Percentiles rank a stretch among this genome's conserved stretches.
Evolutionary conservation across 1,140 invertebrate genomes (phyloP).

Genomic region (Drosophila kepulauana): DNA sequence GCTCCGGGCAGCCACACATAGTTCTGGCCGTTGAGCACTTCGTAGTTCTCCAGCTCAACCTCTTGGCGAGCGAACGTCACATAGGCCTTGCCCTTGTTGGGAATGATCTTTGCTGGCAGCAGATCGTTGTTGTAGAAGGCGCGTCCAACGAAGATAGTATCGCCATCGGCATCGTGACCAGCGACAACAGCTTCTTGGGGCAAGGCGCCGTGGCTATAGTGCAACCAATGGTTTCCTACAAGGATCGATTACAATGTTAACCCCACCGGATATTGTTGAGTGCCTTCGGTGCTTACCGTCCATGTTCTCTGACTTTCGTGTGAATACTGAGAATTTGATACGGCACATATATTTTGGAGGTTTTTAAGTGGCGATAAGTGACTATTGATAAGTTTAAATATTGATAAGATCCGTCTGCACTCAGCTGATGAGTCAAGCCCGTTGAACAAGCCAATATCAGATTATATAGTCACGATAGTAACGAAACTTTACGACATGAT

Average conservation of each 20-base stretch:
- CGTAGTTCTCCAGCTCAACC: slow-evolving; percentile 70
- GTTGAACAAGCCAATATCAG: slow-evolving; percentile 1
- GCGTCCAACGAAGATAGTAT: slow-evolving; percentile 90
- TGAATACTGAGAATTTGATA: slow-evolving; percentile 35
- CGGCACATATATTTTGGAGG: slow-evolving; percentile 13
- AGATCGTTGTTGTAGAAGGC: slow-evolving; percentile 90
- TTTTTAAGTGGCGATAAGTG: slow-evolving; percentile 3
- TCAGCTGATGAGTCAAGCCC: slow-evolving; percentile 22
- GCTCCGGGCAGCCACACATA: slow-evolving; percentile 85
- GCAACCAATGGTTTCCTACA: slow-evolving; percentile 66
- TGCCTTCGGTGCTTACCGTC: slow-evolving; percentile 54
- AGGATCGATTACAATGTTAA: not conserved
- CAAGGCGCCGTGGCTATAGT: slow-evolving; percentile 63
- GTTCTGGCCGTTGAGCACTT: slow-evolving; percentile 85
- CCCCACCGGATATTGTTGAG: too few species aligned
- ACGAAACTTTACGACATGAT: not conserved
- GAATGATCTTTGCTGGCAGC: slow-evolving; percentile 91
- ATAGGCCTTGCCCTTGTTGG: slow-evolving; percentile 84
- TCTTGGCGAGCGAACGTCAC: slow-evolving; percentile 72
- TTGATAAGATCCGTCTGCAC: slow-evolving; percentile 1
- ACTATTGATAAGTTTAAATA: slow-evolving; percentile 18
- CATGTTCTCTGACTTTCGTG: slow-evolving; percentile 49
- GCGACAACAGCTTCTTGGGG: slow-evolving; percentile 87
- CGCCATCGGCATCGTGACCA: slow-evolving; percentile 90
- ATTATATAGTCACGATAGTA: not conserved